Evolutionary conservation across 2,797 vertebrate genomes (phyloP).

Genomic region (Pempheris klunzingeri): DNA sequence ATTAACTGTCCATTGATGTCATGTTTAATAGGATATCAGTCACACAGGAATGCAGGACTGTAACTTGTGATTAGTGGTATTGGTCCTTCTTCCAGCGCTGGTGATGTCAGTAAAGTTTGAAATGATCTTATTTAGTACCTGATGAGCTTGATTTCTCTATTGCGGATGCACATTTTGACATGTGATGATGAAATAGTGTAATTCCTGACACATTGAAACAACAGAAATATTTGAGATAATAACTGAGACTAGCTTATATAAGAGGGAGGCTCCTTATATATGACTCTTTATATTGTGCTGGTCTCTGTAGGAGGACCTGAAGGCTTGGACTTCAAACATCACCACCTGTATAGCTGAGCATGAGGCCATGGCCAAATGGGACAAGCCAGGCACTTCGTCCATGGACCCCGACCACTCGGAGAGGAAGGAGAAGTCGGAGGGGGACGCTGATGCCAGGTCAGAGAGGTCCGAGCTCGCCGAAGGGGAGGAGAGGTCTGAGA

Average conservation of each 20-base stretch:
- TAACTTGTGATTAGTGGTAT: too few species aligned
- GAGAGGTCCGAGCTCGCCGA: slow-evolving; percentile 81
- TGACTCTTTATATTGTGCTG: slow-evolving; percentile 17
- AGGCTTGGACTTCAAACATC: slow-evolving; percentile 90
- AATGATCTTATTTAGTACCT: not conserved
- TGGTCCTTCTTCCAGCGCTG: not conserved
- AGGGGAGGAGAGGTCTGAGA: slow-evolving; percentile 80
- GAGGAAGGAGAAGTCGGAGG: slow-evolving; percentile 86
- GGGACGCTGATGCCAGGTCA: slow-evolving; percentile 82
- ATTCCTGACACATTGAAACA: too few species aligned
- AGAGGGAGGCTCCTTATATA: slow-evolving; percentile 7
- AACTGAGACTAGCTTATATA: too few species aligned
- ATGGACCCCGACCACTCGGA: slow-evolving; percentile 87
- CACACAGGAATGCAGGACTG: too few species aligned
- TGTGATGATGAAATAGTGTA: not conserved
- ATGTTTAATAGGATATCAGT: too few species aligned
- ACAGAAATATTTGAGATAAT: too few species aligned
- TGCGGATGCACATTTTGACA: not conserved
- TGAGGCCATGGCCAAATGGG: slow-evolving; percentile 87
- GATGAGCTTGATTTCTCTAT: not conserved
- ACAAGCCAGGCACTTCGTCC: slow-evolving; percentile 89
- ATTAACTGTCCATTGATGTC: too few species aligned
- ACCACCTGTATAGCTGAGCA: slow-evolving; percentile 85
- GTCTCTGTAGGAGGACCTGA: slow-evolving; percentile 89
- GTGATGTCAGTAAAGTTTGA: not conserved